A percentile compares a stretch with the other conserved stretches of the same genome.
These are phyloP conservation scores for Illadopsis cleaveri DNA, from an alignment of 2,113 vertebrate genomes.

Conservation along the genomic window DNA sequence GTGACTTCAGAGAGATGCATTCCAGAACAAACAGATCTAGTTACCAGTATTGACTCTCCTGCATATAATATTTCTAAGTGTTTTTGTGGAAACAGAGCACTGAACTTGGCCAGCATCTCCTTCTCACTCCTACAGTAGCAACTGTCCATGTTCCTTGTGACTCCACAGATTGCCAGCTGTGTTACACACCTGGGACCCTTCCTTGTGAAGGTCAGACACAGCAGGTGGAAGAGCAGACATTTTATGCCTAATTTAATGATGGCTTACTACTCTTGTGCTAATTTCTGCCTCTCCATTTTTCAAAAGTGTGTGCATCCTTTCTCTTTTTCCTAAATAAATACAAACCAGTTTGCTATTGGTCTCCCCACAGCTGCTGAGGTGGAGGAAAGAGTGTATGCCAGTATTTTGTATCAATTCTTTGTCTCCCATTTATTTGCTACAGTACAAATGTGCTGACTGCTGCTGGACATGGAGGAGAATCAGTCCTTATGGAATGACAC, in stretches of 20 bases:
- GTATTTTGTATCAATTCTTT: background rate
- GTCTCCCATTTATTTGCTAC: background rate
- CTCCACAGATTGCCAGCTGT: background rate
- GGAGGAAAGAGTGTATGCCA: background rate
- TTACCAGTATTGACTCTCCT: background rate
- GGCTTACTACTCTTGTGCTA: background rate
- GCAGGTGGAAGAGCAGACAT: background rate
- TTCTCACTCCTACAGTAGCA: background rate
- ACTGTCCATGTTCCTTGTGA: background rate
- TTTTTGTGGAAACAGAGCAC: slow-evolving; percentile 5
- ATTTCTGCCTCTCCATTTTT: background rate
- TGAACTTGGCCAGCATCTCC: background rate
- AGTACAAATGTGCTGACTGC: background rate
- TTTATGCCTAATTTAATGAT: background rate
- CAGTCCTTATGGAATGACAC: background rate
- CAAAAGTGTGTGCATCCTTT: background rate
- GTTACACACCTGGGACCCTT: background rate
- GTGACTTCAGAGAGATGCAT: background rate
- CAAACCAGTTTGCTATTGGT: background rate
- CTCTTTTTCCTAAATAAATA: background rate
- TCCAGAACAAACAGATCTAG: slow-evolving; percentile 12
- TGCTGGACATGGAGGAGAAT: background rate
- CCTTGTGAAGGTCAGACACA: background rate
- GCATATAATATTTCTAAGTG: slow-evolving; percentile 14
- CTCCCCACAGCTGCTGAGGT: background rate